Base-by-base conservation (phyloP, 2,888 invertebrate species). In the Chloroclystis v-ata region DNA sequence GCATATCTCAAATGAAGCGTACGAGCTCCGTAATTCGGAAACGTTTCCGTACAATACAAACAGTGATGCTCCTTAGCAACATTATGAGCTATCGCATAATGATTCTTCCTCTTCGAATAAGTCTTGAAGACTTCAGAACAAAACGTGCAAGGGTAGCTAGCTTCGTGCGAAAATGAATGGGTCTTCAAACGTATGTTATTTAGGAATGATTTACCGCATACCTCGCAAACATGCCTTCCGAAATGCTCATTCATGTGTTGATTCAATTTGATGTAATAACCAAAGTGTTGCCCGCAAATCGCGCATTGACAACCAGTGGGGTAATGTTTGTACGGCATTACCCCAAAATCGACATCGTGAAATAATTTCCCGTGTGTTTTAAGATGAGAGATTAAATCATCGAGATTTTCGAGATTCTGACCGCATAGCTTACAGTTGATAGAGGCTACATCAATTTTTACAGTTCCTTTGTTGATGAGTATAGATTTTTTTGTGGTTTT, bases 231-330 rank as follows among this genome's bases (percentile, higher is more conserved):
- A 24, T 79, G 85, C 43, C 65, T 69, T 0, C 79, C 81, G 39
- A 59, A 87, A 48, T 87, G 87, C 4, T 63, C 57, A 43, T 87
- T 87, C 85, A 87, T 86, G 41, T 87, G 87, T 40, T 85, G 81
- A 38, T 86, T 87, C 0, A 86, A 49, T 49, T 79, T 86, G 3
- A 78, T 72, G 38, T 85, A 87, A 45, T 83, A 86, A 24, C 76
- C 70, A 38, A 84, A 86, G 0, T 64, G 55, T 39, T 74, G 65
- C 0, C 58, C 57, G 40, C 87, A 87, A 0, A 82, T 49, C 0
- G 79, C 82, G 57, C 87, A 87, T 54, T 71, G 54, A 40, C 69
- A 78, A 0, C 30, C 43, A 5, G 75, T 69, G 0, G 61, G 61
- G 0, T 60, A 49, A 0, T 86, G 57, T 29, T 60, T 74, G 47